Base-by-base conservation (phyloP, 2,888 invertebrate genomes). In the Papilio gigon region DNA sequence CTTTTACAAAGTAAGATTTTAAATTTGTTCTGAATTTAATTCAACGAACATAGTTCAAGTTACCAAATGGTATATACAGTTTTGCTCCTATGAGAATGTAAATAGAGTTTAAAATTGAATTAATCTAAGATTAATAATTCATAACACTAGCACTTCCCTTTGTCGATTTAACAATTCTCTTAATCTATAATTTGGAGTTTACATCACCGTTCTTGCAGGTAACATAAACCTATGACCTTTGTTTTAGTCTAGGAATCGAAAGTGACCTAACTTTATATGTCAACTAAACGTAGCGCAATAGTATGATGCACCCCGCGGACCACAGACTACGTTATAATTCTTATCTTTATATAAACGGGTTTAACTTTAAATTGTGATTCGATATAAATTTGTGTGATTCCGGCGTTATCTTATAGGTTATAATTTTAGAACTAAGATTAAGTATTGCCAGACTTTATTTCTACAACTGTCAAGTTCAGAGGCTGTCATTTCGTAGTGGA, bases 51-150 rank as follows among this genome's bases (percentile, higher is more conserved):
- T 67, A 56, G 9, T 33, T 30, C 6, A 22, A 37, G 68, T 64
- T 59, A 68, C 68, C 68, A 68, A 40, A 60, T 25, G 63, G 63
- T 64, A 68, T 56, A 33, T 11, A 27, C 53, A 56, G 9, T 56
- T 68, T 53, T 25, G 27, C 60, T 27, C 53, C 53, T 50, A 50
- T 53, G 30, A 0, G 37, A 60, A 20, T 25, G 14, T 20, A 50
- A 56, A 65, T 59, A 65, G 11, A 30, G 30, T 44, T 44, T 59
- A 44, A 65, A 59, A 59, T 33, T 9, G 25, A 25, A 22, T 11
- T 4, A 9, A 30, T 2, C 47, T n/a, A 22, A 30, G 3, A 17
- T 33, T 33, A 33, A 14, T 53, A 11, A 11, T 47, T n/a, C 2
- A 40, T 6, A 44, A 20, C 20, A 11, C 9, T 4, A 20, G 17